A percentile compares a stretch with the other conserved stretches of the same genome.
Evolutionary conservation across 2,113 vertebrate species (phyloP).

Genomic region (Brachionichthys hirsutus): DNA sequence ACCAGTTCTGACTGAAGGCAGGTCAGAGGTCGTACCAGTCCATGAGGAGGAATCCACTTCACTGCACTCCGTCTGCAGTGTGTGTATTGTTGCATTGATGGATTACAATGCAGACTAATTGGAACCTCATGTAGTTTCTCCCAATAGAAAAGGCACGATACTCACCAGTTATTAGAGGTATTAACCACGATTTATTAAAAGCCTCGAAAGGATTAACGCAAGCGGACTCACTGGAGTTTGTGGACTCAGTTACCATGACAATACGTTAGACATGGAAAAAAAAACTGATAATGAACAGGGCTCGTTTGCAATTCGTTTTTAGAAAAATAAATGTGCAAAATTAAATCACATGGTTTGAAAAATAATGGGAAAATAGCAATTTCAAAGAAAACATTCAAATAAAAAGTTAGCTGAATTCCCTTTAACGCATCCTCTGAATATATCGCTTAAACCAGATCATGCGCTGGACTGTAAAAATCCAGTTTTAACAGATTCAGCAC

Average conservation of each 20-base stretch:
- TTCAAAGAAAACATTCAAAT: not conserved
- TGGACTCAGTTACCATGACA: not conserved
- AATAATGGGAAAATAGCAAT: not conserved
- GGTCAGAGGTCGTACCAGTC: no score
- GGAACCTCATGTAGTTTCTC: not conserved
- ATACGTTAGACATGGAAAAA: conserved; percentile 7
- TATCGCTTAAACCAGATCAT: conserved; percentile 25
- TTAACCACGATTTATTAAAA: conserved; percentile 54
- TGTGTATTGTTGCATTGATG: no score
- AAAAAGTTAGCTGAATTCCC: conserved; percentile 7
- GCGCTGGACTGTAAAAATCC: conserved; percentile 7
- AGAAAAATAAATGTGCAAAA: conserved; percentile 38
- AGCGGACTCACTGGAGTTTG: conserved; percentile 10
- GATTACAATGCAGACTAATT: no score
- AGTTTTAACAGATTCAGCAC: conserved; percentile 1
- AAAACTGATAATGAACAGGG: not conserved
- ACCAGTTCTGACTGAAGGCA: no score
- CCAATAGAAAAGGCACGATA: conserved; percentile 2
- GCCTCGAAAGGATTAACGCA: conserved; percentile 27
- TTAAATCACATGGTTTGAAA: not conserved
- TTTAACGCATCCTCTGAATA: not conserved
- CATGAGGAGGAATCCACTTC: no score
- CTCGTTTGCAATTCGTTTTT: conserved; percentile 37
- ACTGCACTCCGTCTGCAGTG: no score
- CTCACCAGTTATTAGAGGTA: conserved; percentile 7